Evolutionary conservation across 2,888 invertebrate species (phyloP).

Genomic region (Parthenolecanium corni): DNA sequence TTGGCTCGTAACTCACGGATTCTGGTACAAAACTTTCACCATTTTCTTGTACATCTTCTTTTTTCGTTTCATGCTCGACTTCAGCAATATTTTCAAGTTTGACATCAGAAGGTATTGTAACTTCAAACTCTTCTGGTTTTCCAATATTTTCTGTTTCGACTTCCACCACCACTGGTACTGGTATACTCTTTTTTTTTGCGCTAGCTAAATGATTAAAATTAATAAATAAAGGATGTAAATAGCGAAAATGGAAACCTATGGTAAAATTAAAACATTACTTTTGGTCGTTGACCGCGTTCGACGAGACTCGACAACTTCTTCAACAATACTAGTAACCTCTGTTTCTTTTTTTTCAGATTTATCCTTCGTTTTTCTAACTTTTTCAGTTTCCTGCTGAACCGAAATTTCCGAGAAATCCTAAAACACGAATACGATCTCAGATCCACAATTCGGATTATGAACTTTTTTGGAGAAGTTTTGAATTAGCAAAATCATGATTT

Average conservation of each 20-base stretch:
- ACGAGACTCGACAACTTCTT: slow-evolving; percentile 5
- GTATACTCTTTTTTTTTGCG: background rate
- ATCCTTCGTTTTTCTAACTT: background rate
- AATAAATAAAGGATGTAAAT: background rate
- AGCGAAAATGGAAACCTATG: background rate
- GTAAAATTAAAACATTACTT: background rate
- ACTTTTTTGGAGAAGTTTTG: background rate
- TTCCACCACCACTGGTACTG: background rate
- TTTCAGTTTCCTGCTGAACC: background rate
- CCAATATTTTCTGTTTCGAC: background rate
- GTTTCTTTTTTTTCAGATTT: background rate
- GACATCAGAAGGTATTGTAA: background rate
- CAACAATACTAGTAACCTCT: background rate
- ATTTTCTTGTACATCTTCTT: slow-evolving; percentile 1
- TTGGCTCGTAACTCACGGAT: slow-evolving; percentile 10
- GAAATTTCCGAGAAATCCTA: background rate
- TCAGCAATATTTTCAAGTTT: background rate
- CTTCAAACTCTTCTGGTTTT: slow-evolving; percentile 5
- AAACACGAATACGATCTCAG: background rate
- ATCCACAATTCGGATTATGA: too few relatives aligned
- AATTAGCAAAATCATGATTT: background rate
- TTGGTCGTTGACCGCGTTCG: slow-evolving; percentile 9
- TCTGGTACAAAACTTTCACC: background rate
- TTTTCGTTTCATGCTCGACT: background rate
- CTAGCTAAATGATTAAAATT: background rate